Conservation (phyloP, 2,797 vertebrate species). For the Crenuchus spilurus region DNA sequence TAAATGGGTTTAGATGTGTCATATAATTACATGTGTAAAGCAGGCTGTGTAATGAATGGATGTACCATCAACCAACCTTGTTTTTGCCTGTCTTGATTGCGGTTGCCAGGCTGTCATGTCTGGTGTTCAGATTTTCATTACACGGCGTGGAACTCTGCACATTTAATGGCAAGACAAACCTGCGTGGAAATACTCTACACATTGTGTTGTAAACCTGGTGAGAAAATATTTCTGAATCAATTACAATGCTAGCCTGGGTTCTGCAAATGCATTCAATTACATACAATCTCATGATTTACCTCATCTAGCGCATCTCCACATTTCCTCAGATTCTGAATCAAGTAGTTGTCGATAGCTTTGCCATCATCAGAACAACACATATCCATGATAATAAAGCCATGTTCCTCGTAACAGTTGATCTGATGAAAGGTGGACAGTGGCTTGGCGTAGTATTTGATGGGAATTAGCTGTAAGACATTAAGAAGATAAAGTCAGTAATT, state of each 20-base stretch:
- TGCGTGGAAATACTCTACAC: constrained; percentile 78
- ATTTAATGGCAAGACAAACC: constrained; percentile 87
- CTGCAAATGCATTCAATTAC: too few species aligned
- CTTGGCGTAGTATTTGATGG: constrained; percentile 73
- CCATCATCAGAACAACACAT: constrained; percentile 87
- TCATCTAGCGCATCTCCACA: constrained; percentile 79
- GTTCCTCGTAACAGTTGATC: constrained; percentile 90
- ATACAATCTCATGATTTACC: too few species aligned
- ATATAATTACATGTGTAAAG: not conserved
- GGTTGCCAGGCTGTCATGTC: constrained; percentile 72
- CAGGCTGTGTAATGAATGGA: not conserved
- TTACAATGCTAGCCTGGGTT: too few species aligned
- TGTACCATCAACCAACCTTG: constrained; percentile 57
- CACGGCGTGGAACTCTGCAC: constrained; percentile 66
- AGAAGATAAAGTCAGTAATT: too few species aligned
- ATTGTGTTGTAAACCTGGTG: constrained; percentile 78
- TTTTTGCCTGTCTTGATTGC: constrained; percentile 71
- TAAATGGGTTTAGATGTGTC: not conserved
- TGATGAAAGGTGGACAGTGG: constrained; percentile 85
- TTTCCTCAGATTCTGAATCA: constrained; percentile 85
- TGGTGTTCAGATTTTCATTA: constrained; percentile 77
- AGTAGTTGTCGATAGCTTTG: constrained; percentile 71
- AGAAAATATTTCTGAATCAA: not conserved
- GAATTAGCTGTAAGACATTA: constrained; percentile 70
- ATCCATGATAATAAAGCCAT: constrained; percentile 84